Base-by-base conservation (phyloP, 2,888 invertebrate genomes). In the Diarsia brunnea region DNA sequence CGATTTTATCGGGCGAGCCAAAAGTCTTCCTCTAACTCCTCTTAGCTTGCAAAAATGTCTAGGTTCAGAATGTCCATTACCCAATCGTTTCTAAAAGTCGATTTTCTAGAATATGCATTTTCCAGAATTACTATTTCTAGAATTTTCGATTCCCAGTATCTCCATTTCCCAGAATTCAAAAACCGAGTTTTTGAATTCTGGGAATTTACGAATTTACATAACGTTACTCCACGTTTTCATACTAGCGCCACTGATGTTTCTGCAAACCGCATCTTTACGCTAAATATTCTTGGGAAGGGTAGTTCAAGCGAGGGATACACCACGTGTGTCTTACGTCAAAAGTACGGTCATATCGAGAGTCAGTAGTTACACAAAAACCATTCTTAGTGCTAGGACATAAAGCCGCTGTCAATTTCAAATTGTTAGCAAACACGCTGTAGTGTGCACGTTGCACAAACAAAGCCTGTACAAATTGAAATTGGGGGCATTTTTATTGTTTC, bases 401-500 rank as follows among this genome's bases (percentile, higher is more conserved):
- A 51, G 24, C 4, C 3, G 21, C 10, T 24, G 21, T 72, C 7
- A 16, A 4, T 38, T 5, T 65, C 11, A 63, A 77, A 21, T 16
- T 45, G 27, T 60, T 31, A 8, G 2, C 12, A 49, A 11, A 7
- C 7, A 47, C 45, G 53, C 11, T 69, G 16, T 69, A 53, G 19
- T 64, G n/a, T 81, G 68, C 63, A 67, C 38, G 74, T 38, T 79
- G 64, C 74, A 75, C 84, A 85, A 87, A 85, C 81, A 85, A 84
- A 78, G 71, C 69, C 73, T 70, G 64, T 79, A 82, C 78, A 82
- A 87, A 84, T 87, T 84, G 80, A 88, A 82, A 82, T 87, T 84
- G 73, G 69, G 76, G 71, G 75, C 78, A 78, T 85, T 85, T n/a
- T 85, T 86, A 87, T 85, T 87, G 85, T 81, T 75, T 74, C 71